Evolutionary conservation across 2,888 invertebrate species (phyloP), one percentile per base, ranked within the genome.

Genomic region (Tridacna gigas): DNA sequence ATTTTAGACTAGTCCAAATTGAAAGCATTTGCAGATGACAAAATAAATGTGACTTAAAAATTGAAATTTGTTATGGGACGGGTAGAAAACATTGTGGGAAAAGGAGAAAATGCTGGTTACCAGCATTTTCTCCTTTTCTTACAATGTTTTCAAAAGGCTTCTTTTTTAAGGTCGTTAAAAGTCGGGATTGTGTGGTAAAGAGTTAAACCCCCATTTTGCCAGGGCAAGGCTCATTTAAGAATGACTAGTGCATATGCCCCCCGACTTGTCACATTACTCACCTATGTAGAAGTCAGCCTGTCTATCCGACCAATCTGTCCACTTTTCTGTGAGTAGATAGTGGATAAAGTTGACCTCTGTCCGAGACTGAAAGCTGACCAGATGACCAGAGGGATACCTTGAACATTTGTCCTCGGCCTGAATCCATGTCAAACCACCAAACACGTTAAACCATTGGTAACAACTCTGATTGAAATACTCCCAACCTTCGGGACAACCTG

Each of bases 321-420:
- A 91, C 12, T 86, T 77, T 37, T 88, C 91, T 0, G 92, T 91
- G 7, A 94, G 80, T 60, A 93, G 84, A 67, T 90, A 90, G 82
- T 94, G 93, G 12, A 94, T 84, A 22, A 93, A 91, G 7, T 87
- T 82, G 89, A 93, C 93, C 82, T 94, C 94, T n/a, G 87, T 79
- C 74, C 87, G 84, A 61, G 91, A 91, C 61, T 89, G 79, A 22
- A 94, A 92, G 83, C 91, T 90, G n/a, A 93, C 93, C 45, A 94
- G 86, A 87, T 93, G 92, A 2, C 93, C 93, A 0, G 88, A 89
- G 5, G 11, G 18, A 18, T 88, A 73, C 37, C 48, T 65, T 20
- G 74, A 74, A 76, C 92, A 93, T n/a, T 71, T 61, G 0, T 74
- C 73, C 79, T 93, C 91, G 0, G 93, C 92, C 71, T 89, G 86